Evolutionary conservation across 2,113 vertebrate genomes (phyloP).

Genomic region (Motacilla tschutschensis): DNA sequence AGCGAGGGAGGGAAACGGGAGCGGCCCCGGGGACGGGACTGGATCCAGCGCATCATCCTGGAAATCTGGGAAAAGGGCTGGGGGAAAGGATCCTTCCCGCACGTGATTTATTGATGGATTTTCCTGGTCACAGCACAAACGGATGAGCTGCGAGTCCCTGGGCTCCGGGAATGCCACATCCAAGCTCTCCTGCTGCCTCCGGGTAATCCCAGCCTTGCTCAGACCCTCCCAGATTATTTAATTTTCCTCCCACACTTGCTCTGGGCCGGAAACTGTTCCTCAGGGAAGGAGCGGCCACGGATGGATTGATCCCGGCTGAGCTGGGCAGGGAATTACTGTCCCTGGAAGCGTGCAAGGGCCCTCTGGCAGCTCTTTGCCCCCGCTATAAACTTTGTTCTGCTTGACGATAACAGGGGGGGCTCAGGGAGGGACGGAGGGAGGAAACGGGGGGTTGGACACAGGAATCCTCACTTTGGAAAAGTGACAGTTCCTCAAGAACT

Average conservation of each 20-base stretch:
- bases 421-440: not conserved
- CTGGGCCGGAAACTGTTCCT: not conserved
- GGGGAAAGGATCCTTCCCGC: not conserved
- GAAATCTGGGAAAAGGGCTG: not conserved
- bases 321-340: not conserved
- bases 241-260: not conserved
- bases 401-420: not conserved
- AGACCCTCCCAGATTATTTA: not conserved
- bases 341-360: accelerated
- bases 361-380: not conserved
- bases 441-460: not conserved
- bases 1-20: not conserved
- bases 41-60: not conserved
- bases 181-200: not conserved
- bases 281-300: not conserved
- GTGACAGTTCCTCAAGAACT: accelerated
- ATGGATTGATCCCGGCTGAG: not conserved
- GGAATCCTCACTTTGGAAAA: not conserved
- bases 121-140: not conserved
- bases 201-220: not conserved
- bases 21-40: accelerated
- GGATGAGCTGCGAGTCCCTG: not conserved
- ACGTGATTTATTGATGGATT: not conserved
- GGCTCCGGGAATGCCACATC: not conserved
- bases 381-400: not conserved